Evolutionary conservation across 2,888 invertebrate species (phyloP), one percentile per base, ranked within the genome.

Genomic region (Plagodis dolabraria): DNA sequence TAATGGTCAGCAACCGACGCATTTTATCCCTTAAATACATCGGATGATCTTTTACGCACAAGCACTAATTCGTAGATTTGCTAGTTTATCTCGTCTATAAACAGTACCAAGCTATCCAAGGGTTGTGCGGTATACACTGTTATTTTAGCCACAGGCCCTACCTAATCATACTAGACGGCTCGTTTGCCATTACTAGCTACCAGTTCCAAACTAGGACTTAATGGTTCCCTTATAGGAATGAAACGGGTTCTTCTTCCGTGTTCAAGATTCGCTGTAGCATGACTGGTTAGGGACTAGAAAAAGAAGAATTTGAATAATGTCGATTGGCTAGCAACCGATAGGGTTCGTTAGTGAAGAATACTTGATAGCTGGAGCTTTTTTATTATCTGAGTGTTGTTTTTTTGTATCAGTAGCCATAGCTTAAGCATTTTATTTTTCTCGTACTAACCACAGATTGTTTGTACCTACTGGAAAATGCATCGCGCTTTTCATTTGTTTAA

Each of bases 161-260:
- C 64, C 59, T 63, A 59, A 65, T 60, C 65, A 53, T 65, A 54
- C 60, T 47, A 22, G 43, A 56, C 54, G 57, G 59, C 67, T 62
- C 44, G 64, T 63, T 62, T 59, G 44, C 61, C 57, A 47, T 57
- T 62, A 60, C 64, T 57, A 61, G 60, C 63, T 65, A 60, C 65
- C 53, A 63, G 53, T 40, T 54, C 45, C 55, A 47, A 36, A 55
- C 34, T 57, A 57, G 57, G 57, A 33, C 12, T 44, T 62, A 53
- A 49, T 35, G 48, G 53, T 52, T 57, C 47, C 69, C 65, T 61
- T 69, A 69, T 55, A 69, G 51, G 67, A 65, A 33, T 53, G 55
- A 40, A 64, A 65, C 69, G 40, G 60, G 69, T 61, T 55, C 55
- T 53, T 64, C 69, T 69, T 69, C 69, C 67, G 65, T 69, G 67